Evolutionary conservation across 2,888 invertebrate genomes (phyloP).

Genomic region (Electrophaes corylata): DNA sequence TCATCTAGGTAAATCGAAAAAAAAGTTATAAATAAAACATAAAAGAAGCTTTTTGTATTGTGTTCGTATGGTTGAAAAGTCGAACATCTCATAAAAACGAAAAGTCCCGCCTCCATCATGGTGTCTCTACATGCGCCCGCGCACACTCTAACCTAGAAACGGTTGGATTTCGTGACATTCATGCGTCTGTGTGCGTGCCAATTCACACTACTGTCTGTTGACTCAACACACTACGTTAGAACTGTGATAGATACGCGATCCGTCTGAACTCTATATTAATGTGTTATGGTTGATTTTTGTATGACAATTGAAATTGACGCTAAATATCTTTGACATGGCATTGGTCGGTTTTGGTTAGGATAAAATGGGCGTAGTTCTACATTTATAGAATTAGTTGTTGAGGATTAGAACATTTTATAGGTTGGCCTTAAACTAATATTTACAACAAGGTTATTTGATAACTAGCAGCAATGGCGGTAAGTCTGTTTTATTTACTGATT

Average conservation of each 20-base stretch:
- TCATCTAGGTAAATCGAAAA: too few relatives aligned
- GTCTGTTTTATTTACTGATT: constrained; percentile 6
- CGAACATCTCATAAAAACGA: constrained; percentile 6
- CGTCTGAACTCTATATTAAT: constrained; percentile 37
- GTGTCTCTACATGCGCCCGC: constrained; percentile 66
- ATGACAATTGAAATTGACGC: constrained; percentile 38
- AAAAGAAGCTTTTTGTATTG: neutral
- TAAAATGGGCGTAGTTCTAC: constrained; percentile 75
- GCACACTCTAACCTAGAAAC: constrained; percentile 81
- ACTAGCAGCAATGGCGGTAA: constrained; percentile 7
- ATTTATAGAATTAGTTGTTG: constrained; percentile 59
- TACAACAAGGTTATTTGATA: constrained; percentile 11
- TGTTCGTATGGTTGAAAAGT: neutral
- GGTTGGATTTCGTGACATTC: constrained; percentile 81
- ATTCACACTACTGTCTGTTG: constrained; percentile 57
- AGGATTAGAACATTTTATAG: constrained; percentile 33
- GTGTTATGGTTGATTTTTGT: constrained; percentile 45
- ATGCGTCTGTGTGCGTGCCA: constrained; percentile 60
- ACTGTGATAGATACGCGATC: constrained; percentile 25
- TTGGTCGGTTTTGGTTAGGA: constrained; percentile 77
- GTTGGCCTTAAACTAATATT: constrained; percentile 30
- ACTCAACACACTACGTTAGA: constrained; percentile 49
- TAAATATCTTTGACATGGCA: constrained; percentile 66
- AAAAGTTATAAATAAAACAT: neutral
- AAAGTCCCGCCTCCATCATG: constrained; percentile 42